Evolutionary conservation across 1,140 invertebrate species (phyloP).

Genomic region (Macrosteles quadrilineatus): DNA sequence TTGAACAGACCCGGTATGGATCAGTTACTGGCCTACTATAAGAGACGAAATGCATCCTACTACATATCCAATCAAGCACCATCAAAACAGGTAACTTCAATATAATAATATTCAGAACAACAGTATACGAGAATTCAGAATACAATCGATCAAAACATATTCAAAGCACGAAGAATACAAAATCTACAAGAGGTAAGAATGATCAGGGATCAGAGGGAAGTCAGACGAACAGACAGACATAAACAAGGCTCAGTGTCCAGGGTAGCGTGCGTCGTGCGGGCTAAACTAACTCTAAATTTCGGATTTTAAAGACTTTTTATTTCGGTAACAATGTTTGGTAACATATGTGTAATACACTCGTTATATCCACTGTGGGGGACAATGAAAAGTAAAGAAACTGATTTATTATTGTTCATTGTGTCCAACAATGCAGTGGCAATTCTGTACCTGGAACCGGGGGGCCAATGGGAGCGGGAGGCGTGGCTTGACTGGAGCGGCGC

Average conservation of each 20-base stretch:
- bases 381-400: slow-evolving; percentile 34
- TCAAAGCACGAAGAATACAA: too few species aligned
- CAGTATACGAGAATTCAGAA: too few species aligned
- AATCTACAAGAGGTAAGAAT: too few species aligned
- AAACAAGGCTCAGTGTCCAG: slow-evolving; percentile 16
- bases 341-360: slow-evolving; percentile 32
- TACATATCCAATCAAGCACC: too few species aligned
- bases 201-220: too few species aligned
- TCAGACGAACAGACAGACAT: slow-evolving; percentile 1
- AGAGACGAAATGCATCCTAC: too few species aligned
- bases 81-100: too few species aligned
- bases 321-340: slow-evolving; percentile 19
- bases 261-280: background rate
- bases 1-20: too few species aligned
- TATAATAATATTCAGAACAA: too few species aligned
- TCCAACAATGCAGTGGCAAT: slow-evolving; percentile 31
- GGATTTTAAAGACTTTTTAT: slow-evolving; percentile 21
- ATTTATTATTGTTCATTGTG: slow-evolving; percentile 41
- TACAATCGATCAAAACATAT: too few species aligned
- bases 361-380: slow-evolving; percentile 29
- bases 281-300: slow-evolving; percentile 24
- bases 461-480: slow-evolving; percentile 29
- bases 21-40: too few species aligned
- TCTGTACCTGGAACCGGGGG: slow-evolving; percentile 23
- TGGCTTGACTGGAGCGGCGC: background rate